phyloP scores from a whole-genome alignment of 1,140 invertebrate species.

The Sitodiplosis mosellana region DNA sequence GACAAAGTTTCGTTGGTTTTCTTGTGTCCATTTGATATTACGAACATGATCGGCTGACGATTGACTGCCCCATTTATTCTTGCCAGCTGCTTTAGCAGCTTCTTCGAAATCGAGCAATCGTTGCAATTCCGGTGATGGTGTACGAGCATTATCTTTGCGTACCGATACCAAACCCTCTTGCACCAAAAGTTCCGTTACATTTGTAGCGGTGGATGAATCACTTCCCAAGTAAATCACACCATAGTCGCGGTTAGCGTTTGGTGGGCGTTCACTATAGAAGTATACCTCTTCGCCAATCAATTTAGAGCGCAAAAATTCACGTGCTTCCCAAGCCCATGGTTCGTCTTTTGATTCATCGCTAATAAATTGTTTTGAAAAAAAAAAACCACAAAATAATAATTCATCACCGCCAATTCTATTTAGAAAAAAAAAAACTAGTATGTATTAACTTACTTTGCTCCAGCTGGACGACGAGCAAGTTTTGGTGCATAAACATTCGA shows the following conservation, averaged over 20 bases:
- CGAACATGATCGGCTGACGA: conserved; percentile 49
- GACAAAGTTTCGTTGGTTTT: conserved; percentile 64
- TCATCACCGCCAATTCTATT: neutral
- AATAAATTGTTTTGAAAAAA: conserved; percentile 1
- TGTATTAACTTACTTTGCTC: conserved; percentile 32
- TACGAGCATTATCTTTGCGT: conserved; percentile 52
- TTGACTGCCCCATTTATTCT: conserved; percentile 60
- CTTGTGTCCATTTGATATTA: conserved; percentile 72
- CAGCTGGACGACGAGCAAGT: conserved; percentile 52
- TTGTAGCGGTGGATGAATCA: conserved; percentile 57
- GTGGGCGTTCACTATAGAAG: conserved; percentile 54
- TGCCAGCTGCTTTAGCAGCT: conserved; percentile 63
- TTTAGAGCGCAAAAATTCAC: conserved; percentile 85
- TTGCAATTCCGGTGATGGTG: conserved; percentile 38
- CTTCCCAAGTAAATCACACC: conserved; percentile 73
- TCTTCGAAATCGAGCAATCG: conserved; percentile 78
- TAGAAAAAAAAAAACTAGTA: neutral
- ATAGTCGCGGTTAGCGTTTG: conserved; percentile 65
- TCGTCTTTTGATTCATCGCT: conserved; percentile 61
- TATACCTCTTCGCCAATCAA: conserved; percentile 75
- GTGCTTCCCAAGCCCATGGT: conserved; percentile 89
- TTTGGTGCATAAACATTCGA: conserved; percentile 84
- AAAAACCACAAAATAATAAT: too few species aligned
- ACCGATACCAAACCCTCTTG: conserved; percentile 75
- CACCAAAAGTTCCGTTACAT: conserved; percentile 72